Base-by-base conservation (phyloP, 2,888 invertebrate species). In the Rhopalosiphum nymphaeae region DNA sequence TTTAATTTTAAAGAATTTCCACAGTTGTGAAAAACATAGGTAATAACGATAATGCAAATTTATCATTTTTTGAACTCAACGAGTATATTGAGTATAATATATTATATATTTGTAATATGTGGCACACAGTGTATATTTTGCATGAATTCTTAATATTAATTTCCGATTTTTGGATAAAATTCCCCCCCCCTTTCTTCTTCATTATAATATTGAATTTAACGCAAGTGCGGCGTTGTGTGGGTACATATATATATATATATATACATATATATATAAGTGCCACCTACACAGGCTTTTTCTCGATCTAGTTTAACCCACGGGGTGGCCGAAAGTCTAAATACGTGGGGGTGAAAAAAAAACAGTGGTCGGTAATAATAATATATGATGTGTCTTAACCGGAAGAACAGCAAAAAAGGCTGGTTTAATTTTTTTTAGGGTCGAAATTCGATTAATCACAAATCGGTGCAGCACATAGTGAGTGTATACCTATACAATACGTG, bases 361-460 rank as follows among this genome's bases (percentile, higher is more conserved):
- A 16, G n/a, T 16, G 78, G 36, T 21, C 36, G 78, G 16, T 78
- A 78, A 78, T 78, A 78, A 78, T 78, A 78, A 78, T 36, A 78
- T 78, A 78, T 36, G 78, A 78, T 16, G 78, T 21, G 78, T 21
- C 26, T 78, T 36, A 36, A 78, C 78, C 78, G 78, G 78, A 78
- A 78, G 16, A 7, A 36, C 16, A n/a, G n/a, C 4, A 67, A 36
- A 67, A 16, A 5, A 7, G 5, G 78, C 21, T 7, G 67, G 78
- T 36, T 67, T 67, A 36, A 67, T 53, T 21, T 21, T 57, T 78
- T 78, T 78, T 78, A 78, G n/a, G 78, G 78, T 78, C 78, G 36
- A 78, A 78, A 78, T 36, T 78, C 78, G 78, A 78, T 78, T 78
- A 78, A 78, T 78, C 78, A 78, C 78, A 7, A 36, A 78, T 78